These are phyloP conservation scores for Sinentomon sp. DNA, from an alignment of 2,888 invertebrate genomes.

Conservation along the genomic window DNA sequence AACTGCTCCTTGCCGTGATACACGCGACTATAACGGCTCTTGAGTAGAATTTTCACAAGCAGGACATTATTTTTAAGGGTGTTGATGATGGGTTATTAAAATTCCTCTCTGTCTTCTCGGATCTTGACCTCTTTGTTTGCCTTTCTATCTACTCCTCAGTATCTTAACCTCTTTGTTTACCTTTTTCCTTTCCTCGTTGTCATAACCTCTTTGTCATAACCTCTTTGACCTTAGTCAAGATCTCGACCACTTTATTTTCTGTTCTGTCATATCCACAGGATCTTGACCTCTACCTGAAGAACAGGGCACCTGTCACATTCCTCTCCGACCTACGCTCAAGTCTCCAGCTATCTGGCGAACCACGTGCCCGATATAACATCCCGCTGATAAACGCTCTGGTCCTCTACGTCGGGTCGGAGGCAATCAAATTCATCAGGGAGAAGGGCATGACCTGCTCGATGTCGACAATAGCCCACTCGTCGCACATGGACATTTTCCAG, in stretches of 20 bases:
- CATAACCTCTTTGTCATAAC: no score
- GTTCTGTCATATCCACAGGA: conserved; percentile 30
- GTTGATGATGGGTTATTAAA: no score
- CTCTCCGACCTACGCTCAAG: conserved; percentile 70
- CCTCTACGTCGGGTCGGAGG: conserved; percentile 88
- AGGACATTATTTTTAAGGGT: no score
- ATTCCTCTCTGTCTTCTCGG: no score
- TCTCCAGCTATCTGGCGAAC: conserved; percentile 58
- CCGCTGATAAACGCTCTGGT: conserved; percentile 90
- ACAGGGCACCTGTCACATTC: conserved; percentile 80
- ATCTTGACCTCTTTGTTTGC: no score
- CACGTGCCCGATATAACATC: conserved; percentile 79
- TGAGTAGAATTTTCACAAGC: no score
- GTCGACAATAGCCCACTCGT: conserved; percentile 91
- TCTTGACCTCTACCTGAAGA: conserved; percentile 83
- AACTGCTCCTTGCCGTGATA: background rate
- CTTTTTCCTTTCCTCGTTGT: no score
- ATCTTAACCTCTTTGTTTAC: no score
- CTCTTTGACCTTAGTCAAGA: background rate
- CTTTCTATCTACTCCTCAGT: no score
- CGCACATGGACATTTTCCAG: conserved; percentile 99
- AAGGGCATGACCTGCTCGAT: conserved; percentile 81
- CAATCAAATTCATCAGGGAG: conserved; percentile 64
- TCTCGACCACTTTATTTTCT: background rate
- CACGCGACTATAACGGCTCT: background rate